Percentiles rank a stretch among this genome's conserved stretches.
Conservation (phyloP, 2,888 invertebrate species). For the Andrena trimmerana region DNA sequence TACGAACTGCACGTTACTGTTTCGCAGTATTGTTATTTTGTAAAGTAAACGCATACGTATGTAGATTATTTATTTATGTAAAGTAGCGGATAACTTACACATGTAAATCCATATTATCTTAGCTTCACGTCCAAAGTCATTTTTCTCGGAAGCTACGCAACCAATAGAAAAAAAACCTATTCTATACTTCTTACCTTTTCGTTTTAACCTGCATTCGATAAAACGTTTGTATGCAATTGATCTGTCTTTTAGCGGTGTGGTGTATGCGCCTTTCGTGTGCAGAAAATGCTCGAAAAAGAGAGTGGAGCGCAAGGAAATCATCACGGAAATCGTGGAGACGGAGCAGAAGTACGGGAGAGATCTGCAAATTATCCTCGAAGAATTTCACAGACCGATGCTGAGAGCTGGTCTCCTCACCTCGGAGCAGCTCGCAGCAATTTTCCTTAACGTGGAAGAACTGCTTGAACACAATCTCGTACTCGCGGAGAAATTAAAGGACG, state of each 20-base stretch:
- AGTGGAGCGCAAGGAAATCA: conserved; percentile 96
- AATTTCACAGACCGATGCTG: conserved; percentile 96
- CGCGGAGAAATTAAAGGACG: conserved; percentile 94
- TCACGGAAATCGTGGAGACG: conserved; percentile 97
- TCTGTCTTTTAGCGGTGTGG: conserved; percentile 86
- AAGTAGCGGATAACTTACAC: too few relatives aligned
- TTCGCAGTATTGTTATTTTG: too few relatives aligned
- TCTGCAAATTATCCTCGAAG: conserved; percentile 95
- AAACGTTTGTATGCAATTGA: not conserved
- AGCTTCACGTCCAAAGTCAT: too few relatives aligned
- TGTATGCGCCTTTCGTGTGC: conserved; percentile 93
- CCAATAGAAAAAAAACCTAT: too few relatives aligned
- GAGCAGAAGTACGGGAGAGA: conserved; percentile 98
- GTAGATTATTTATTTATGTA: too few relatives aligned
- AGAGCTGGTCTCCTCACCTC: conserved; percentile 96
- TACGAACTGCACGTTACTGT: too few relatives aligned
- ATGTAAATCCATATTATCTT: too few relatives aligned
- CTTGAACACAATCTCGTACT: conserved; percentile 94
- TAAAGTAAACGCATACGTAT: too few relatives aligned
- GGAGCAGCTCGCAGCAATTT: conserved; percentile 96
- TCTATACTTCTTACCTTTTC: too few relatives aligned
- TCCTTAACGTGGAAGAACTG: conserved; percentile 96
- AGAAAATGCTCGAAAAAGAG: conserved; percentile 95
- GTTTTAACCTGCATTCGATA: not conserved
- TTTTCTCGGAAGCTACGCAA: too few relatives aligned